Percentiles rank a stretch among this genome's conserved stretches.
These are phyloP conservation scores for Dynastes grantii DNA, from an alignment of 2,888 invertebrate species.

Conservation along the genomic window DNA sequence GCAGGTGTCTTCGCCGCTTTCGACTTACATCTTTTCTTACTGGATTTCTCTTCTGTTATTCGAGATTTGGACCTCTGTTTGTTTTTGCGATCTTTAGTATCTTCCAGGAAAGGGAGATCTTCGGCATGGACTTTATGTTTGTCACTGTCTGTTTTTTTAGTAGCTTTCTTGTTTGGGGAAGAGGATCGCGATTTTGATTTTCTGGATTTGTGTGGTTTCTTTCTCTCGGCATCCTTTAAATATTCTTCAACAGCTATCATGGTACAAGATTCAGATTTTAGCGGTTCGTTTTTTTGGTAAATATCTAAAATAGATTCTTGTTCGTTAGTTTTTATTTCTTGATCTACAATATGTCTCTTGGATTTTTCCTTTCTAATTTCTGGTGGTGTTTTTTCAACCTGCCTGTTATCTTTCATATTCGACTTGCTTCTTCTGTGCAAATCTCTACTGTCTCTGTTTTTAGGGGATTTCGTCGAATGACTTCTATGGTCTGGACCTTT, in stretches of 20 bases:
- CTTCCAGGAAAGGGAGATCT: not conserved
- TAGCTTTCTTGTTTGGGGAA: not conserved
- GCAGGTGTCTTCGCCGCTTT: not conserved
- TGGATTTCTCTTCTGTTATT: not conserved
- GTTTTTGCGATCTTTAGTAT: slow-evolving; percentile 10
- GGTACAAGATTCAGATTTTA: slow-evolving; percentile 42
- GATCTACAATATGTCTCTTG: too few species aligned
- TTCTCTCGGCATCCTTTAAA: not conserved
- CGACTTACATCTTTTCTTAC: slow-evolving; percentile 2
- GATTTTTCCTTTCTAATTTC: not conserved
- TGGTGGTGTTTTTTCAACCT: not conserved
- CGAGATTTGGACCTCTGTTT: slow-evolving; percentile 44
- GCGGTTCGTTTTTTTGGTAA: slow-evolving; percentile 37
- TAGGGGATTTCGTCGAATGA: not conserved
- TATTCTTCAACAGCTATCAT: slow-evolving; percentile 35
- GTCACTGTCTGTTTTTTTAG: not conserved
- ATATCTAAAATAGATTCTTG: slow-evolving; percentile 43
- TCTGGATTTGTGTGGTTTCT: slow-evolving; percentile 21
- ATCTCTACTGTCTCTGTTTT: not conserved
- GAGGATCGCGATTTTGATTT: not conserved
- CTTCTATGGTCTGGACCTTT: not conserved
- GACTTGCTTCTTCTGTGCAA: slow-evolving; percentile 17
- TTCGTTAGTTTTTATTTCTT: not conserved
- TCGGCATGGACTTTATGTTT: slow-evolving; percentile 1
- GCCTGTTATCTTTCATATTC: not conserved